phyloP scores from a whole-genome alignment of 2,797 vertebrate species.

The Tarsius wallacei region DNA sequence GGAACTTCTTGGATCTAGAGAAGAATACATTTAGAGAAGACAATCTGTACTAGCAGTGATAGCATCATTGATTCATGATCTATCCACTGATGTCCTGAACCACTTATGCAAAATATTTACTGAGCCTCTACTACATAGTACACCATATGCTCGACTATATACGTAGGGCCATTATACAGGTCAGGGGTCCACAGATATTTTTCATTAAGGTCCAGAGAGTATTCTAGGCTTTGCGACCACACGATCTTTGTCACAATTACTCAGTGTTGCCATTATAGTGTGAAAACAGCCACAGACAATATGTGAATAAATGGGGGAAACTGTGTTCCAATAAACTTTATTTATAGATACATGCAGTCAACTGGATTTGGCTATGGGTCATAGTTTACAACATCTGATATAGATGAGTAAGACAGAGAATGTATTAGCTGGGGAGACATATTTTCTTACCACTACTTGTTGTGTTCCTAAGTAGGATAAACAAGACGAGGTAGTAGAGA shows the following conservation, averaged over 20 bases:
- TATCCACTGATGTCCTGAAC: not conserved
- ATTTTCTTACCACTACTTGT: not conserved
- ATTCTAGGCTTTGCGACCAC: not conserved
- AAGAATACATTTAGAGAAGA: not conserved
- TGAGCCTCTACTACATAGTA: not conserved
- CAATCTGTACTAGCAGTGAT: not conserved
- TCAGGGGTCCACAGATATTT: not conserved
- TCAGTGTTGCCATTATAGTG: not conserved
- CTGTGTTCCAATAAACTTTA: conserved; percentile 9
- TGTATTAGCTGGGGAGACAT: not conserved
- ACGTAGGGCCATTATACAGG: not conserved
- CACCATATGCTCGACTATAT: not conserved
- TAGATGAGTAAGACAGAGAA: not conserved
- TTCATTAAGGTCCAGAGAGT: not conserved
- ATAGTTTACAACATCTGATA: not conserved
- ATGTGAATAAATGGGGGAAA: not conserved
- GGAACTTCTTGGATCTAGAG: not conserved
- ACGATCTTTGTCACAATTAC: not conserved
- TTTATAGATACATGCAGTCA: not conserved
- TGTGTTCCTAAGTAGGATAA: not conserved
- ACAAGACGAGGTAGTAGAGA: not conserved
- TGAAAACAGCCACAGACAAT: not conserved
- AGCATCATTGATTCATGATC: not conserved
- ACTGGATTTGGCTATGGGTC: not conserved
- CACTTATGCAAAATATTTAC: not conserved